Conservation (phyloP, 2,888 invertebrate genomes). For the Graphium colonna region DNA sequence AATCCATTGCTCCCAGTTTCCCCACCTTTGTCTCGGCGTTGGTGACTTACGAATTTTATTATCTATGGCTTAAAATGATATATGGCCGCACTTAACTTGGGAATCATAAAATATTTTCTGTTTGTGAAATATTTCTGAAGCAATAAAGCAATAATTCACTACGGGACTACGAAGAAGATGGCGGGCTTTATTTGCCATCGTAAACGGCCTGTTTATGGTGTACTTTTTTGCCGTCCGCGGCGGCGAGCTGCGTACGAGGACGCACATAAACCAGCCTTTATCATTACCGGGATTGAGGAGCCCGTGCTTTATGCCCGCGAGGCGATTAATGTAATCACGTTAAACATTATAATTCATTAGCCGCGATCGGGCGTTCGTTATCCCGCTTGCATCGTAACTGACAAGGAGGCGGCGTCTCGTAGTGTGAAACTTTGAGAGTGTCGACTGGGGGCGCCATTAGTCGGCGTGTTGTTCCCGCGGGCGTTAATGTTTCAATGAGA, state of each 20-base stretch:
- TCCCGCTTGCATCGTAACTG: constrained; percentile 52
- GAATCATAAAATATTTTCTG: constrained; percentile 81
- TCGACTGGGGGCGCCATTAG: constrained; percentile 79
- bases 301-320: constrained; percentile 36
- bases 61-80: constrained; percentile 80
- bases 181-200: constrained; percentile 77
- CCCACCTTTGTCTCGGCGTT: constrained; percentile 65
- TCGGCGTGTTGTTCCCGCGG: constrained; percentile 74
- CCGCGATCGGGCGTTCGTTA: constrained; percentile 41
- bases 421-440: constrained; percentile 74
- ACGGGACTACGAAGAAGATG: constrained; percentile 77
- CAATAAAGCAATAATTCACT: constrained; percentile 81
- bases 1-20: constrained; percentile 38
- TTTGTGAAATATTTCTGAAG: constrained; percentile 80
- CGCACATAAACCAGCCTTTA: constrained; percentile 63
- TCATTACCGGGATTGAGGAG: constrained; percentile 55
- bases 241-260: constrained; percentile 46
- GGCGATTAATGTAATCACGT: constrained; percentile 12
- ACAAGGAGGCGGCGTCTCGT: constrained; percentile 47
- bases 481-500: constrained; percentile 65
- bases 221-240: constrained; percentile 66
- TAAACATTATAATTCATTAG: constrained; percentile 27
- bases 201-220: constrained; percentile 77
- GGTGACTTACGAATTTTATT: constrained; percentile 78
- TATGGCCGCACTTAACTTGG: constrained; percentile 76